Evolutionary conservation across 2,797 vertebrate genomes (phyloP), one percentile per base, ranked within the genome.

Genomic region (Pitangus sulphuratus): DNA sequence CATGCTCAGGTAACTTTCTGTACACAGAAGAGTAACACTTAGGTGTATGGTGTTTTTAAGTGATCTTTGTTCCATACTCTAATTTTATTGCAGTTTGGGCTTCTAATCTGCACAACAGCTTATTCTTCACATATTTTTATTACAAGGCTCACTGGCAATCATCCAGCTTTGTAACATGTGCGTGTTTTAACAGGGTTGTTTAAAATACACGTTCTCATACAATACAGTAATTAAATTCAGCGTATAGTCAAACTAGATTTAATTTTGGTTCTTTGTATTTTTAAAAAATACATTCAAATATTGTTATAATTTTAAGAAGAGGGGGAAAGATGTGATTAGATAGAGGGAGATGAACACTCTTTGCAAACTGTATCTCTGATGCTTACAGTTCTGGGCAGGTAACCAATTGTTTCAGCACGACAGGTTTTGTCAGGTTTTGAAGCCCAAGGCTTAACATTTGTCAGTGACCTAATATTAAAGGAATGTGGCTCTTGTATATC

Each of bases 391-490:
- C 31, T 56, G 53, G 93, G 91, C 93, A 93, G 81, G 92, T 96
- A 93, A 95, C 72, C 62, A 82, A 31, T 88, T 93, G 88, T 95
- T 96, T 94, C 80, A 94, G 22, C 87, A 39, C 2, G 28, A 72
- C 87, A 96, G 86, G 78, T 88, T 95, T 80, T 90, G 87, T 94
- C 91, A 95, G 65, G 91, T 91, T 94, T 96, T 96, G 69, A 96
- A 91, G 88, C 92, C 91, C 87, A 90, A 95, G 88, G 92, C 94
- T 87, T 95, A 97, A 78, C 53, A 74, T 97, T 97, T 96, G 84
- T 94, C 56, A 80, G 71, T 97, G 96, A 96, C 60, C 84, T 96
- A 88, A 97, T 80, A 78, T 81, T 83, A 92, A 94, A 97, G 84
- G 93, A 97, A 96, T 91, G 95, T 84, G 79, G 81, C 54, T 78